phyloP scores from a whole-genome alignment of 2,888 invertebrate species.

The Ophion obscuratus region DNA sequence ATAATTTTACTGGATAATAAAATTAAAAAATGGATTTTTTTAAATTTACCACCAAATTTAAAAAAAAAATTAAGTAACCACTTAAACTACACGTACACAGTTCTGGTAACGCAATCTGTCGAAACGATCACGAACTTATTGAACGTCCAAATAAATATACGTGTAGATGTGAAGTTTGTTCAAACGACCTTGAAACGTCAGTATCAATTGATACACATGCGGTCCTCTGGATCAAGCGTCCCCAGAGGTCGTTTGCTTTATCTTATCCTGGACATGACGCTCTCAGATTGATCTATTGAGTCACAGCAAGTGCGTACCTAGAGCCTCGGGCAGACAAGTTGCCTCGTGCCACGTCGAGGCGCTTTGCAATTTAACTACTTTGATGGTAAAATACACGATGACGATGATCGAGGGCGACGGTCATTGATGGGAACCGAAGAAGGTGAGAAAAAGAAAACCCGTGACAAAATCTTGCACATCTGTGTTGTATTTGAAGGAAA shows the following conservation, averaged over 20 bases:
- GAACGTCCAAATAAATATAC: neutral
- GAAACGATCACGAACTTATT: too few species aligned
- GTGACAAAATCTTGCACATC: neutral
- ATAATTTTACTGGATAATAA: too few species aligned
- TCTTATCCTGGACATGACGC: slow-evolving; percentile 58
- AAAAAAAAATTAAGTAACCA: too few species aligned
- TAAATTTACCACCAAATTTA: too few species aligned
- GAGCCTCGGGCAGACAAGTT: slow-evolving; percentile 64
- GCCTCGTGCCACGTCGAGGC: slow-evolving; percentile 46
- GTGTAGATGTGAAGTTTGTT: neutral
- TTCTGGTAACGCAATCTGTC: too few species aligned
- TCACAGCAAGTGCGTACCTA: slow-evolving; percentile 61
- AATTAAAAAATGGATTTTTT: too few species aligned
- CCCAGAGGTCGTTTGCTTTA: slow-evolving; percentile 64
- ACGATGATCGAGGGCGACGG: slow-evolving; percentile 8
- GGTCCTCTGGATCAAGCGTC: slow-evolving; percentile 61
- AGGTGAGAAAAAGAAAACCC: neutral
- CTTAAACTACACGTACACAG: too few species aligned
- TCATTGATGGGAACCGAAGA: neutral
- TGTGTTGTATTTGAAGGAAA: neutral
- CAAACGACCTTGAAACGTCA: slow-evolving; percentile 53
- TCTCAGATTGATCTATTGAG: slow-evolving; percentile 67
- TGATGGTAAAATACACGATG: slow-evolving; percentile 10
- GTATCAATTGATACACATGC: slow-evolving; percentile 61
- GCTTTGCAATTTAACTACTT: slow-evolving; percentile 52